Conservation (phyloP, 2,797 vertebrate genomes). For the Coreius guichenoti region DNA sequence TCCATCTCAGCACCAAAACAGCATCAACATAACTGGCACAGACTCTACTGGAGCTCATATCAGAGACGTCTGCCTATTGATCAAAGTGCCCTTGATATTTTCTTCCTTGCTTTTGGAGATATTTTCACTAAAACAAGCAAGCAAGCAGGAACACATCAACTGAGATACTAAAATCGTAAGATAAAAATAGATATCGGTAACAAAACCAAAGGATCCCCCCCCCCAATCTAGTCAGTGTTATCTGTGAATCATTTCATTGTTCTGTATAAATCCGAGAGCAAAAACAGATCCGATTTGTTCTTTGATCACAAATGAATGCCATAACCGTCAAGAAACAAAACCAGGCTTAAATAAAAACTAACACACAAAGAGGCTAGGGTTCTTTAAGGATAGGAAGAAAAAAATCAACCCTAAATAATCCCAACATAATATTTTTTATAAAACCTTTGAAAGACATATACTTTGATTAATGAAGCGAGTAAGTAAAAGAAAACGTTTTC, state of each 20-base stretch:
- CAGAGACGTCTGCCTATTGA: constrained; percentile 57
- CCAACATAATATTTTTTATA: constrained; percentile 80
- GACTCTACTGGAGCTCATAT: constrained; percentile 15
- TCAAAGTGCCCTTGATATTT: constrained; percentile 65
- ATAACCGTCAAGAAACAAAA: constrained; percentile 74
- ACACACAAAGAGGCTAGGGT: constrained; percentile 81
- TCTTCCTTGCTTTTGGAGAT: constrained; percentile 66
- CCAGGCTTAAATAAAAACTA: constrained; percentile 89
- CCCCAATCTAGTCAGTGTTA: constrained; percentile 43
- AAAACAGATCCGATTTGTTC: constrained; percentile 69
- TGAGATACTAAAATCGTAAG: constrained; percentile 67
- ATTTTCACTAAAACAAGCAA: constrained; percentile 53
- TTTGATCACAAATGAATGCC: constrained; percentile 71
- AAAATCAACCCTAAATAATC: constrained; percentile 74
- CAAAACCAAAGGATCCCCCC: background rate
- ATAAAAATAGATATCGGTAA: constrained; percentile 58
- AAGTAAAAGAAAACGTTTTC: constrained; percentile 63
- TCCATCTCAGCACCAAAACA: constrained; percentile 40
- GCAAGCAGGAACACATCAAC: constrained; percentile 67
- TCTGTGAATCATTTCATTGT: constrained; percentile 40
- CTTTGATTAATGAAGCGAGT: constrained; percentile 72
- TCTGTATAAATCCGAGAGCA: constrained; percentile 62
- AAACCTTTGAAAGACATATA: constrained; percentile 74
- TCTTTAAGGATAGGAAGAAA: constrained; percentile 72
- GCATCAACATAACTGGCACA: constrained; percentile 31